phyloP scores from a whole-genome alignment of 2,888 invertebrate species.

The Stratiomys singularior region DNA sequence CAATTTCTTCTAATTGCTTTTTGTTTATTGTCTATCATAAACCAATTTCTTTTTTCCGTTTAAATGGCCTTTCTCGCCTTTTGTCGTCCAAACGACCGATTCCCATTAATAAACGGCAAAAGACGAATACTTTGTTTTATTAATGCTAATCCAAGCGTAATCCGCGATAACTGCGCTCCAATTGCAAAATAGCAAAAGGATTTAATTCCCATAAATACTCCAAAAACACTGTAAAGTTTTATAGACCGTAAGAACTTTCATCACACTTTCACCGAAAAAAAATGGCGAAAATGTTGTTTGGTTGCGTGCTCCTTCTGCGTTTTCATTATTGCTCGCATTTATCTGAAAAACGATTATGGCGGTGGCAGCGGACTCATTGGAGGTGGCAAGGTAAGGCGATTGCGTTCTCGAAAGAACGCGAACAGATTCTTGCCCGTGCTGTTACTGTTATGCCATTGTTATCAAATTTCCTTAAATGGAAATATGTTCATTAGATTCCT shows the following conservation, averaged over 20 bases:
- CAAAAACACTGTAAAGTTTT: slow-evolving; percentile 28
- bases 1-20: neutral
- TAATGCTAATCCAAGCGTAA: slow-evolving; percentile 40
- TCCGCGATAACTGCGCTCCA: slow-evolving; percentile 35
- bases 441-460: slow-evolving; percentile 10
- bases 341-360: slow-evolving; percentile 21
- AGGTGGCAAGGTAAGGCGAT: neutral
- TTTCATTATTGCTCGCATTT: slow-evolving; percentile 29
- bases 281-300: slow-evolving; percentile 10
- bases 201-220: slow-evolving; percentile 33
- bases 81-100: neutral
- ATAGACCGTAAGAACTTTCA: slow-evolving; percentile 38
- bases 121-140: slow-evolving; percentile 39
- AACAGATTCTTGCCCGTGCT: neutral
- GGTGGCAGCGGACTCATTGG: neutral
- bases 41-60: neutral
- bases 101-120: slow-evolving; percentile 22
- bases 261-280: slow-evolving; percentile 21
- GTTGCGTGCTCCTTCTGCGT: slow-evolving; percentile 37
- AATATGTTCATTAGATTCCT: slow-evolving; percentile 46
- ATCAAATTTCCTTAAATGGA: slow-evolving; percentile 44
- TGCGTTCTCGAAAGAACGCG: neutral
- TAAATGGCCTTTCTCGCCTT: slow-evolving; percentile 25
- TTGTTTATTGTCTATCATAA: neutral
- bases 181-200: slow-evolving; percentile 31